Conservation (phyloP, 2,797 vertebrate genomes). For the Babyrousa celebensis region DNA sequence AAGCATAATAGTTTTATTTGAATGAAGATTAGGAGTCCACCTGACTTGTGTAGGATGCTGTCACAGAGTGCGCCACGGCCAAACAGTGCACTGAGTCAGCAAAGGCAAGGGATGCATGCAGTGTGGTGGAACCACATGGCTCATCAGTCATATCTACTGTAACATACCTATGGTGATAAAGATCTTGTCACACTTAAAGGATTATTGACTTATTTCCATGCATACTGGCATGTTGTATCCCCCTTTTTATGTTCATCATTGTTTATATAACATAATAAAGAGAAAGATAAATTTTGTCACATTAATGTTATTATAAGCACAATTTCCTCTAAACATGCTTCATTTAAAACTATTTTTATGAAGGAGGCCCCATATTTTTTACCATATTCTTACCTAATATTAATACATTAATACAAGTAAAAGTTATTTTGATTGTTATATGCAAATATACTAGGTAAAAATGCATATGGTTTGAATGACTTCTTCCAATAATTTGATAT, state of each 20-base stretch:
- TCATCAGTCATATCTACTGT: slow-evolving; percentile 51
- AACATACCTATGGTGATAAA: slow-evolving; percentile 64
- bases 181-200: neutral
- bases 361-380: neutral
- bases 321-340: neutral
- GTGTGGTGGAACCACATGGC: neutral
- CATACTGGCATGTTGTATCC: neutral
- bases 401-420: neutral
- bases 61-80: neutral
- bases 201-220: slow-evolving; percentile 10
- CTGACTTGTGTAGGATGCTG: neutral
- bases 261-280: neutral
- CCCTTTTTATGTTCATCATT: neutral
- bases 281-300: neutral
- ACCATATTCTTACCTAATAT: neutral
- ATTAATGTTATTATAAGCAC: neutral
- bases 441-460: neutral
- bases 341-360: neutral
- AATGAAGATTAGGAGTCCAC: neutral
- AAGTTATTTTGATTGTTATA: neutral
- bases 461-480: neutral
- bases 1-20: neutral
- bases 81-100: neutral
- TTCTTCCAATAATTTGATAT: neutral
- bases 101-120: neutral